A percentile compares a stretch with the other conserved stretches of the same genome.
Evolutionary conservation across 2,888 invertebrate species (phyloP).

Genomic region (Cecidostiba fungosa): DNA sequence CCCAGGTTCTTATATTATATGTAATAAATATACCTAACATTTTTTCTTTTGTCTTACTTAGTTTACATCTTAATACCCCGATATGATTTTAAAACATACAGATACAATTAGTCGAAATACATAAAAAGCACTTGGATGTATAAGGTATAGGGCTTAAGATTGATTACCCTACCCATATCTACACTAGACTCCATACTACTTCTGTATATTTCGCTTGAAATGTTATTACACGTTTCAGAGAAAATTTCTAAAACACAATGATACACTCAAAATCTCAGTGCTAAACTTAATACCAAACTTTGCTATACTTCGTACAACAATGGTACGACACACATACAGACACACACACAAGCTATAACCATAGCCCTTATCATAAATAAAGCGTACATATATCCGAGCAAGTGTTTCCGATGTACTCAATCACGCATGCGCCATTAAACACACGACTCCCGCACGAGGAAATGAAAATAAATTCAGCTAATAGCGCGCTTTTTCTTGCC

Average conservation of each 20-base stretch:
- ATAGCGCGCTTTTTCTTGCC: background rate
- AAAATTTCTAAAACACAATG: background rate
- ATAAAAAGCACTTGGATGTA: too few relatives aligned
- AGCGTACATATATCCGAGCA: background rate
- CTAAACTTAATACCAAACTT: background rate
- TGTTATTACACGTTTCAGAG: too few relatives aligned
- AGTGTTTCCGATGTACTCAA: background rate
- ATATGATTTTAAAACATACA: too few relatives aligned
- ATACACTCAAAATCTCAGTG: background rate
- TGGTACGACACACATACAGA: background rate
- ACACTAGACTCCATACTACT: too few relatives aligned
- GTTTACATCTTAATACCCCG: too few relatives aligned
- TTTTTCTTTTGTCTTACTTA: too few relatives aligned
- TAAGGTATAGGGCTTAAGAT: too few relatives aligned
- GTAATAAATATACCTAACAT: too few relatives aligned
- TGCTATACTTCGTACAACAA: background rate
- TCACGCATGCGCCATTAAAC: conserved; percentile 9
- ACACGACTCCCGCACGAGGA: background rate
- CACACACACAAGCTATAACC: background rate
- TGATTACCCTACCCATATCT: too few relatives aligned
- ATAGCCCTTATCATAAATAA: conserved; percentile 18
- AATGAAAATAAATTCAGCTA: conserved; percentile 27
- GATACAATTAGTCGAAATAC: too few relatives aligned
- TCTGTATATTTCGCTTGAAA: too few relatives aligned
- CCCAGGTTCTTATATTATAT: too few relatives aligned